phyloP scores from a whole-genome alignment of 2,797 vertebrate species.

The Sebastes hopkinsi region DNA sequence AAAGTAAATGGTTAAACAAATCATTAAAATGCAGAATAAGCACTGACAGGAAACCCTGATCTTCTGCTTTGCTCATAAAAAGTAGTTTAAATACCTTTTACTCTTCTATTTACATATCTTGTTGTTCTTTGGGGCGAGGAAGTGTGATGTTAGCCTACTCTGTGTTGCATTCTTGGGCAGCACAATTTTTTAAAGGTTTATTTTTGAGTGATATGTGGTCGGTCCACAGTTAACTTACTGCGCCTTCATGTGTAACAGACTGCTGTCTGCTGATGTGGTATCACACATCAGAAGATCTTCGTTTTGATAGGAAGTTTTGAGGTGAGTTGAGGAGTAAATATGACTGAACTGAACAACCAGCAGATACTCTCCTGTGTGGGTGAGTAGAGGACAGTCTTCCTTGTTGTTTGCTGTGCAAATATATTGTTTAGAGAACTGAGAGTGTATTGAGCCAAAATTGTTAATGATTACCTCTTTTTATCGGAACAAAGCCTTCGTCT shows the following conservation, averaged over 20 bases:
- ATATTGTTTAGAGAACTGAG: conserved; percentile 25
- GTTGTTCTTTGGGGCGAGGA: background rate
- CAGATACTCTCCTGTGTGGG: background rate
- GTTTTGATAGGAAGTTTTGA: background rate
- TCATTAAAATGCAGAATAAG: background rate
- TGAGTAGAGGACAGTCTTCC: background rate
- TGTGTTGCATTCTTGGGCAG: background rate
- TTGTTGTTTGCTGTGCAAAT: background rate
- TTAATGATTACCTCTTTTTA: conserved; percentile 23
- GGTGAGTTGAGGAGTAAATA: background rate
- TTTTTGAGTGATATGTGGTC: background rate
- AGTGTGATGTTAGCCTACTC: background rate
- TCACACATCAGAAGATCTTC: background rate
- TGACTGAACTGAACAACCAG: background rate
- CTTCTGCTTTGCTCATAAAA: background rate
- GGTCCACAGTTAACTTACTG: background rate
- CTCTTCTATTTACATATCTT: background rate
- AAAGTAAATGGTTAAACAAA: background rate
- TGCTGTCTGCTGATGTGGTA: background rate
- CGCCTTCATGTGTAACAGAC: background rate
- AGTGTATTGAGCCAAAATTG: background rate
- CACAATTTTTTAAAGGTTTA: background rate
- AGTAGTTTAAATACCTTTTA: background rate
- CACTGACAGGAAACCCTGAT: background rate
- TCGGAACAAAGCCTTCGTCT: conserved; percentile 24